Evolutionary conservation across 2,113 vertebrate species (phyloP).

Genomic region (Ptyas mucosa): DNA sequence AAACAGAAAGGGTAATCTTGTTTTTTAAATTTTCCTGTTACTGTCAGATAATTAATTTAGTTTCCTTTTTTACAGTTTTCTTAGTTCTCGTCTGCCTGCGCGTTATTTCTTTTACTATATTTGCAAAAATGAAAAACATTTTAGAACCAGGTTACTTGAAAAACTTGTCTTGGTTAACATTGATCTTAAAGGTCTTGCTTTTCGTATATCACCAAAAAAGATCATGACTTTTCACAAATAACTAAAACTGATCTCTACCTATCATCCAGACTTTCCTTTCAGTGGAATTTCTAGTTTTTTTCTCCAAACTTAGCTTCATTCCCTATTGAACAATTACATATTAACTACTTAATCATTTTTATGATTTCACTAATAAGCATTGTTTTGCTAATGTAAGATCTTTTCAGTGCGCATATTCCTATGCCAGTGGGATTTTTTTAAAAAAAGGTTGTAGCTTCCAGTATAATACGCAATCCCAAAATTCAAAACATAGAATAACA

Average conservation of each 20-base stretch:
- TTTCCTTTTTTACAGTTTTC: neutral
- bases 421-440: neutral
- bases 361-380: neutral
- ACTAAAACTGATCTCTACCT: neutral
- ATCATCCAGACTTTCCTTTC: neutral
- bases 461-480: neutral
- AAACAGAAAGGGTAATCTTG: constrained; percentile 78
- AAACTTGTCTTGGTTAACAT: neutral
- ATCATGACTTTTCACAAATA: neutral
- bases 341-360: neutral
- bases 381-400: neutral
- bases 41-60: neutral
- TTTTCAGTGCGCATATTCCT: neutral
- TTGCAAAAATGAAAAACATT: neutral
- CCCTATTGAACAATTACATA: neutral
- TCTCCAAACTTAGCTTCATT: neutral
- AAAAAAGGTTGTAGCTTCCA: neutral
- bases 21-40: neutral
- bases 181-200: neutral
- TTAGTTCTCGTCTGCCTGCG: neutral
- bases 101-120: neutral
- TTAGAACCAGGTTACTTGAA: neutral
- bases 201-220: neutral
- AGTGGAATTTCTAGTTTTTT: neutral
- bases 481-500: neutral